Percentiles rank a stretch among this genome's conserved stretches.
Conservation (phyloP, 2,797 vertebrate genomes). For the Toxotes lorentzi region DNA sequence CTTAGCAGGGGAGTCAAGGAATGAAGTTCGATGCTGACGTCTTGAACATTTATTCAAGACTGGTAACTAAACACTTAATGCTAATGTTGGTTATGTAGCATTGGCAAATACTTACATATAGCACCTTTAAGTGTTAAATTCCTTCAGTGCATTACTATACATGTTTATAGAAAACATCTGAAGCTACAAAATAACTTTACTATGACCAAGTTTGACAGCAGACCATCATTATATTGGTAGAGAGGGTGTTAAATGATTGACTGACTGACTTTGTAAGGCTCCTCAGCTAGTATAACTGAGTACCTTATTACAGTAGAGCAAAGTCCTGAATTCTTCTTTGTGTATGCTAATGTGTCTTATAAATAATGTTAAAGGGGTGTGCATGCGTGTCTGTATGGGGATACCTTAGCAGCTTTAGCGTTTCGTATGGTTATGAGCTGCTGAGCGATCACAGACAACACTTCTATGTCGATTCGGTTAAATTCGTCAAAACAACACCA, state of each 20-base stretch:
- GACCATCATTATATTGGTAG: background rate
- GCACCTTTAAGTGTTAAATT: too few species aligned
- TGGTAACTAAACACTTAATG: too few species aligned
- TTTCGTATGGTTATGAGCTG: slow-evolving; percentile 92
- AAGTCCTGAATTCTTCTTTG: background rate
- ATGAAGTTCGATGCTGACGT: too few species aligned
- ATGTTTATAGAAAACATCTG: background rate
- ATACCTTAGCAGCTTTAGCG: slow-evolving; percentile 90
- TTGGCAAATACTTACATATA: too few species aligned
- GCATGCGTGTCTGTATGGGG: background rate
- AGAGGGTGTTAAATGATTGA: background rate
- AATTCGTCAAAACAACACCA: slow-evolving; percentile 95
- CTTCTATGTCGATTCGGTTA: slow-evolving; percentile 91
- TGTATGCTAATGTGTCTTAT: background rate
- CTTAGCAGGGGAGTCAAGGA: too few species aligned
- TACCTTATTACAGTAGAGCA: background rate
- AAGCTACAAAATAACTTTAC: background rate
- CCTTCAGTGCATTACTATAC: too few species aligned
- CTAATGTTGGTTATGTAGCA: too few species aligned
- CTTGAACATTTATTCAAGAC: too few species aligned
- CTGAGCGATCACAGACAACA: slow-evolving; percentile 91
- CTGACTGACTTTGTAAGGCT: background rate
- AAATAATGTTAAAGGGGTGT: background rate
- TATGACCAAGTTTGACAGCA: background rate
- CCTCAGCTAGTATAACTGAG: background rate